These are phyloP conservation scores for Schizothorax lantsangensis DNA, from an alignment of 2,797 vertebrate species.

Conservation along the genomic window DNA sequence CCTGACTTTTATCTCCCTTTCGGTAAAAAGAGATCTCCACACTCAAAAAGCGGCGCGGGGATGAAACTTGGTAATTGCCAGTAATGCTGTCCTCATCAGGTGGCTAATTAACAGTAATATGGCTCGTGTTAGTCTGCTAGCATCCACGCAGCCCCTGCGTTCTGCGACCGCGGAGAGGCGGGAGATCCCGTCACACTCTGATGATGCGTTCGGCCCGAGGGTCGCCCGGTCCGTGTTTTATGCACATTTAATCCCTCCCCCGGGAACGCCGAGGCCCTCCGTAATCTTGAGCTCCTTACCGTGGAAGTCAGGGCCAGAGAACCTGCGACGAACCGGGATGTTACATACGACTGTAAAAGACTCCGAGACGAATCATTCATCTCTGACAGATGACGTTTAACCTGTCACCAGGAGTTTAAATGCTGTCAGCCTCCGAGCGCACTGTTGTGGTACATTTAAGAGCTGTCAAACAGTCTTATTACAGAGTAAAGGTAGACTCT, in stretches of 20 bases:
- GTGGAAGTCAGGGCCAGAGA: slow-evolving; percentile 4
- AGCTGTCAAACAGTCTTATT: slow-evolving; percentile 56
- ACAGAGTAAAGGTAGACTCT: slow-evolving; percentile 59
- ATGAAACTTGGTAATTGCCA: slow-evolving; percentile 76
- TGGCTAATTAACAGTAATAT: slow-evolving; percentile 78
- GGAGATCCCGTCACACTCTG: slow-evolving; percentile 47
- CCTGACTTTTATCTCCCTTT: slow-evolving; percentile 45
- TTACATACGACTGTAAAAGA: slow-evolving; percentile 28
- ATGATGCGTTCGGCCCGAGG: slow-evolving; percentile 48
- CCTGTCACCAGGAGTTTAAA: slow-evolving; percentile 50
- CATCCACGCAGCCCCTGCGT: slow-evolving; percentile 47
- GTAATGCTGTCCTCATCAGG: slow-evolving; percentile 77
- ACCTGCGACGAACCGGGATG: not conserved
- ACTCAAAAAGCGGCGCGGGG: slow-evolving; percentile 67
- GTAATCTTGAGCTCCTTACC: slow-evolving; percentile 28
- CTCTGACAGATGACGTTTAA: slow-evolving; percentile 53
- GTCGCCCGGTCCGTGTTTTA: slow-evolving; percentile 47
- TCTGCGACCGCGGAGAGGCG: slow-evolving; percentile 49
- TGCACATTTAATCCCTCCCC: slow-evolving; percentile 34
- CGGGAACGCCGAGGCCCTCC: not conserved
- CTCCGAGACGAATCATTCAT: slow-evolving; percentile 39
- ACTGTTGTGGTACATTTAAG: slow-evolving; percentile 60
- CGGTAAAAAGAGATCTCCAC: slow-evolving; percentile 55
- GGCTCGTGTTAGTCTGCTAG: slow-evolving; percentile 69
- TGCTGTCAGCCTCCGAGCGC: slow-evolving; percentile 56